Percentiles rank a stretch among this genome's conserved stretches.
Evolutionary conservation across 1,140 invertebrate species (phyloP).

Genomic region (Lepidurus couesii): DNA sequence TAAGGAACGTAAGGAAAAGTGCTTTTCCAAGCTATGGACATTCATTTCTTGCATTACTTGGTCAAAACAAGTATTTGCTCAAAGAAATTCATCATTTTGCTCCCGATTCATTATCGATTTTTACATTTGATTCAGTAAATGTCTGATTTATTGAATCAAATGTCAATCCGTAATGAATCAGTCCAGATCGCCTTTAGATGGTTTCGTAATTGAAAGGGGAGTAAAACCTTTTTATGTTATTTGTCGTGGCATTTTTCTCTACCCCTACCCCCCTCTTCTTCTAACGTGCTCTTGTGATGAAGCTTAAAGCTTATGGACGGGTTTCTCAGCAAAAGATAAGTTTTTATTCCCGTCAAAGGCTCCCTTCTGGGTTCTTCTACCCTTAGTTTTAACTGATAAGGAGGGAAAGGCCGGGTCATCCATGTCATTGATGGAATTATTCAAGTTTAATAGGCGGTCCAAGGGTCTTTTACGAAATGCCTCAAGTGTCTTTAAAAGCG

Average conservation of each 20-base stretch:
- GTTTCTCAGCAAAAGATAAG: background rate
- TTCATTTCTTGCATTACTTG: too few species aligned
- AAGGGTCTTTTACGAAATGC: background rate
- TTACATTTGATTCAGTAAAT: too few species aligned
- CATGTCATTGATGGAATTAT: constrained; percentile 1
- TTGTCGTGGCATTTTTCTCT: too few species aligned
- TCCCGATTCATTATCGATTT: too few species aligned
- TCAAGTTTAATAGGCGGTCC: background rate
- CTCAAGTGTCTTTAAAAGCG: background rate
- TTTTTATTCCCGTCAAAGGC: background rate
- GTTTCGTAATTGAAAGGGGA: too few species aligned
- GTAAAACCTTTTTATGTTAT: too few species aligned
- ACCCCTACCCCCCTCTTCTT: background rate
- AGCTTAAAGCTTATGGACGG: background rate
- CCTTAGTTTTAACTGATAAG: background rate
- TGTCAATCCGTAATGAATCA: background rate
- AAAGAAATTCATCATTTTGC: too few species aligned
- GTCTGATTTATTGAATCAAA: background rate
- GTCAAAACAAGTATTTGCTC: too few species aligned
- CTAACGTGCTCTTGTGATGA: background rate
- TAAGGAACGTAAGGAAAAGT: too few species aligned
- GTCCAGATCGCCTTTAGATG: background rate
- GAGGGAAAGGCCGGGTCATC: background rate
- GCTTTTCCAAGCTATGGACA: too few species aligned
- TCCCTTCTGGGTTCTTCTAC: background rate